phyloP scores from a whole-genome alignment of 2,888 invertebrate species.

The Cenopis cana region DNA sequence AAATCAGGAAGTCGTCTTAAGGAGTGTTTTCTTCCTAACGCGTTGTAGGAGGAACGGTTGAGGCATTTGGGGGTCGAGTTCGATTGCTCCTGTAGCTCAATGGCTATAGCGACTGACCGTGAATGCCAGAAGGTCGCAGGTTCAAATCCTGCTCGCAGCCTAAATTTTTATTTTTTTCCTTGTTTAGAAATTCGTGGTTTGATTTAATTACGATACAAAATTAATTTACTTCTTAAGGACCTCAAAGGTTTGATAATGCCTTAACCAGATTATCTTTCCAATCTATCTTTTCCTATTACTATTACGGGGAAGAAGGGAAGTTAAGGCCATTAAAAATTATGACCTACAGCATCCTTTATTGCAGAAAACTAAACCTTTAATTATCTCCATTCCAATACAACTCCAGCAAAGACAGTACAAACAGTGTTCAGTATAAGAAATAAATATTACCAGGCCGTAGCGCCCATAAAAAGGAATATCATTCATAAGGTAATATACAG shows the following conservation, averaged over 20 bases:
- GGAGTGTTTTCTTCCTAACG: too few species aligned
- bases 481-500: constrained; percentile 53
- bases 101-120: too few species aligned
- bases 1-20: too few species aligned
- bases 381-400: not conserved
- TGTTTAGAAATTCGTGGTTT: too few species aligned
- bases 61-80: too few species aligned
- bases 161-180: too few species aligned
- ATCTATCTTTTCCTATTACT: not conserved
- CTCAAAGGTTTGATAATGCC: not conserved
- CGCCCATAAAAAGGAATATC: constrained; percentile 22
- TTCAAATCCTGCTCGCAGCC: too few species aligned
- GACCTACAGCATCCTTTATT: not conserved
- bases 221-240: not conserved
- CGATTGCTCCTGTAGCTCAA: too few species aligned
- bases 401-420: not conserved
- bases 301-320: not conserved
- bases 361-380: not conserved
- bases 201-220: too few species aligned
- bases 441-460: constrained; percentile 1
- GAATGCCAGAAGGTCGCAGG: too few species aligned
- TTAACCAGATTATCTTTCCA: not conserved
- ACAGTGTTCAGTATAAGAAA: constrained; percentile 2
- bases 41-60: too few species aligned
- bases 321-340: not conserved